Evolutionary conservation across 2,113 vertebrate species (phyloP).

Genomic region (Campylorhamphus procurvoides): DNA sequence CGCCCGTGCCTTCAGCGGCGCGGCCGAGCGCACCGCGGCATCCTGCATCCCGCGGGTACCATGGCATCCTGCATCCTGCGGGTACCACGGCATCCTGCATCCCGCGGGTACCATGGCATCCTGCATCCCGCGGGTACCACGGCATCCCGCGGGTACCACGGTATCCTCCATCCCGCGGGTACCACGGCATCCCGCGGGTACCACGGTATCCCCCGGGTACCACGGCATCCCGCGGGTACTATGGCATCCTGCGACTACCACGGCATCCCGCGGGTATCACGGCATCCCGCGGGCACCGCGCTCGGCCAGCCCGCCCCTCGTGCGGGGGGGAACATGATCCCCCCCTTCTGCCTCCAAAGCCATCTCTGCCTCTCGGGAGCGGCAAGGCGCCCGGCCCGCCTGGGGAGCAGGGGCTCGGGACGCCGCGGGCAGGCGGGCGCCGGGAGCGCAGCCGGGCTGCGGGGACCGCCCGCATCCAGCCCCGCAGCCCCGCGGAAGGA

Average conservation of each 20-base stretch:
- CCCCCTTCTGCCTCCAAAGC: not conserved
- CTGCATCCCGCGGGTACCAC: too few species aligned
- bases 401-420: not conserved
- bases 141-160: too few species aligned
- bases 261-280: not conserved
- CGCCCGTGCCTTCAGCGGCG: not conserved
- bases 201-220: too few species aligned
- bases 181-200: too few species aligned
- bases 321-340: not conserved
- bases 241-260: too few species aligned
- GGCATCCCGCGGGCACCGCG: too few species aligned
- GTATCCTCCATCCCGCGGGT: too few species aligned
- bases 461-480: not conserved
- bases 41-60: too few species aligned
- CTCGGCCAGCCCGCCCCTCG: not conserved
- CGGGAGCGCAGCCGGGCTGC: not conserved
- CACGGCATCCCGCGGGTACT: too few species aligned
- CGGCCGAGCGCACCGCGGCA: not conserved
- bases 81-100: too few species aligned
- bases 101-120: too few species aligned
- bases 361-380: not conserved
- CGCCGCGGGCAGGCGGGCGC: not conserved
- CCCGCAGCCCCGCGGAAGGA: constrained; percentile 38
- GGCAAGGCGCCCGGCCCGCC: not conserved
- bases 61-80: too few species aligned